A percentile compares a stretch with the other conserved stretches of the same genome.
These are phyloP conservation scores for Channa maculata DNA, from an alignment of 2,113 vertebrate genomes.

Conservation along the genomic window DNA sequence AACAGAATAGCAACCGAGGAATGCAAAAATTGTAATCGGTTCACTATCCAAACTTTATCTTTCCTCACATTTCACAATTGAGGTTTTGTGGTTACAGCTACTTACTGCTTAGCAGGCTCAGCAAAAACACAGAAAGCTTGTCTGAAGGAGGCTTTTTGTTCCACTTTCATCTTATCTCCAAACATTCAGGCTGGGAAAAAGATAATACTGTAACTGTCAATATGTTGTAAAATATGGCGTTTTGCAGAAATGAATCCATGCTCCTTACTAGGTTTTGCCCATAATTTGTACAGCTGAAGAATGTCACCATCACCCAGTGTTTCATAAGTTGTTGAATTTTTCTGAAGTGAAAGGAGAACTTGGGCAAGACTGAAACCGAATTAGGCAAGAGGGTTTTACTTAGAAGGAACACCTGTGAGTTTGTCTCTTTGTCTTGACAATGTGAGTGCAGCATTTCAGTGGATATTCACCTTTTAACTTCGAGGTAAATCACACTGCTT, in stretches of 20 bases:
- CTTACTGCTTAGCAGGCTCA: conserved; percentile 68
- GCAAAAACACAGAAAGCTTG: conserved; percentile 46
- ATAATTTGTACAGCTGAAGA: conserved; percentile 63
- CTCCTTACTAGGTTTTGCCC: conserved; percentile 62
- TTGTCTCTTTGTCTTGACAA: conserved; percentile 21
- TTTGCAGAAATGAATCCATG: conserved; percentile 64
- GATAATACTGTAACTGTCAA: conserved; percentile 14
- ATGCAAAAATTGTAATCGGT: conserved; percentile 54
- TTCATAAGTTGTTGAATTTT: conserved; percentile 81
- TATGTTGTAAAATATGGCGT: background rate
- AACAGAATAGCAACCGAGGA: conserved; percentile 40
- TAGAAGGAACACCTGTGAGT: conserved; percentile 51
- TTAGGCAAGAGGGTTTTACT: conserved; percentile 71
- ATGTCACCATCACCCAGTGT: conserved; percentile 68
- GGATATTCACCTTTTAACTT: conserved; percentile 26
- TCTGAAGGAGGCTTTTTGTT: conserved; percentile 48
- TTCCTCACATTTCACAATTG: conserved; percentile 71
- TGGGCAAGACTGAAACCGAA: conserved; percentile 83
- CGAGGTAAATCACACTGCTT: conserved; percentile 58
- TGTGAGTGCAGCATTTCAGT: conserved; percentile 32
- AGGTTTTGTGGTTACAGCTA: conserved; percentile 63
- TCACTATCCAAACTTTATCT: conserved; percentile 65
- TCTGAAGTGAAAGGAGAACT: conserved; percentile 88
- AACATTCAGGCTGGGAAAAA: conserved; percentile 31
- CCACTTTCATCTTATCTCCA: conserved; percentile 47